Evolutionary conservation across 2,888 invertebrate genomes (phyloP).

Genomic region (Pristionchus fissidentatus): DNA sequence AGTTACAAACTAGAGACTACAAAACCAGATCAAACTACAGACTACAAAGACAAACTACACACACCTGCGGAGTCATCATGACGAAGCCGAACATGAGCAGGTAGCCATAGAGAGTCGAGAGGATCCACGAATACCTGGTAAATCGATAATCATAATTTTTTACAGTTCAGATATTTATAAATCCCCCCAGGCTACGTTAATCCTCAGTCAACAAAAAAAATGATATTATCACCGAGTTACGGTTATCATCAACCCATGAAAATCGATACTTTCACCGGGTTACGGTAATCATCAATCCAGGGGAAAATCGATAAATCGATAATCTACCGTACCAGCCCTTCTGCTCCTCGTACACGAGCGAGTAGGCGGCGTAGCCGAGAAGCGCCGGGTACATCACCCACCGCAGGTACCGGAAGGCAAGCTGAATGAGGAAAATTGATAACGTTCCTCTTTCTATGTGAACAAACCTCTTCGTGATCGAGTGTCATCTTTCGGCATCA

Average conservation of each 20-base stretch:
- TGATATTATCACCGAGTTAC: background rate
- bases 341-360: constrained; percentile 94
- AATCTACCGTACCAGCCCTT: constrained; percentile 81
- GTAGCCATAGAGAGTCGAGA: constrained; percentile 97
- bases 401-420: constrained; percentile 95
- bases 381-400: constrained; percentile 95
- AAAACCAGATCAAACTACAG: background rate
- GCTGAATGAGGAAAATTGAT: constrained; percentile 79
- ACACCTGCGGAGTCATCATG: constrained; percentile 97
- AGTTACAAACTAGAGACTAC: background rate
- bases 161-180: too few relatives aligned
- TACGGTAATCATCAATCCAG: background rate
- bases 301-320: too few relatives aligned
- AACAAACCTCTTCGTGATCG: too few relatives aligned
- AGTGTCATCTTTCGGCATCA: too few relatives aligned
- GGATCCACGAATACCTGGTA: constrained; percentile 94
- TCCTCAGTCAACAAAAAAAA: background rate
- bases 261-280: background rate
- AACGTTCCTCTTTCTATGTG: too few relatives aligned
- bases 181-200: background rate
- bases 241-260: background rate
- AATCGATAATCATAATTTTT: background rate
- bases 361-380: constrained; percentile 92
- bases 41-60: background rate
- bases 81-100: constrained; percentile 97